phyloP scores from a whole-genome alignment of 2,113 vertebrate genomes.

The Stictonetta naevosa region DNA sequence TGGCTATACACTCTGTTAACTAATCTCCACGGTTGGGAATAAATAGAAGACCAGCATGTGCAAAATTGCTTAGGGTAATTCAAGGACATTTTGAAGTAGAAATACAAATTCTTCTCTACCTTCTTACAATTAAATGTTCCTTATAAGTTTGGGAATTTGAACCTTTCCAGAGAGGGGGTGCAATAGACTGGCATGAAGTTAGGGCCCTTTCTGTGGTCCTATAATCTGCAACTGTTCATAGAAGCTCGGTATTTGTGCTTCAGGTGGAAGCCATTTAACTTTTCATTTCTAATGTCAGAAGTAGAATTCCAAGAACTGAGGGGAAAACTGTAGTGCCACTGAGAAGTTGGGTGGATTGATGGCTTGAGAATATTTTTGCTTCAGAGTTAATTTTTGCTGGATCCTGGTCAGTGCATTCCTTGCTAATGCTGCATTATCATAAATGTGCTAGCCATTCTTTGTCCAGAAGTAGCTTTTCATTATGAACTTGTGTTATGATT shows the following conservation, averaged over 20 bases:
- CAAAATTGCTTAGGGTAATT: not conserved
- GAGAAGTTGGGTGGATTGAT: not conserved
- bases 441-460: not conserved
- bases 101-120: not conserved
- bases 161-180: not conserved
- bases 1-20: not conserved
- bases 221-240: not conserved
- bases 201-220: not conserved
- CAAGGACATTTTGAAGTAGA: not conserved
- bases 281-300: not conserved
- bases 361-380: not conserved
- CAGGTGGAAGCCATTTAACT: not conserved
- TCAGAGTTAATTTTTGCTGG: not conserved
- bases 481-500: not conserved
- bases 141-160: fast-evolving
- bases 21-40: not conserved
- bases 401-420: not conserved
- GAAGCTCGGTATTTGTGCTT: not conserved
- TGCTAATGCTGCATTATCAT: not conserved
- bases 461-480: not conserved
- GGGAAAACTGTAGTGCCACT: not conserved
- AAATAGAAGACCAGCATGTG: not conserved
- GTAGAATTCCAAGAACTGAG: not conserved
- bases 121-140: not conserved
- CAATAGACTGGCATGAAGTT: not conserved